Evolutionary conservation across 2,888 invertebrate species (phyloP), one percentile per base, ranked within the genome.

Genomic region (Melolontha melolontha): DNA sequence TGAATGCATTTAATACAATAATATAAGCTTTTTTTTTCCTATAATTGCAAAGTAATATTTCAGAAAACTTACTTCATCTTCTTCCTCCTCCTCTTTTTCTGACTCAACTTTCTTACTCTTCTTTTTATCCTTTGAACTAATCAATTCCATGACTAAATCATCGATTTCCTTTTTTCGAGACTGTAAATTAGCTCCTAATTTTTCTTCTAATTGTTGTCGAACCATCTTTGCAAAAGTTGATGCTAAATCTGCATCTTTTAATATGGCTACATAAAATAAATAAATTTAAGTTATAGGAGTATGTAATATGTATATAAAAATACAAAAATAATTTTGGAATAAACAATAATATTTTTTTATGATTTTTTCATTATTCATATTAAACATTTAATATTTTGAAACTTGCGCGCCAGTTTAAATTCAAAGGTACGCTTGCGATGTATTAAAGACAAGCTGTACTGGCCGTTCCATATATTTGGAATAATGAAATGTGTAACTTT

Each of bases 151-250:
- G 6, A 96, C 93, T 70, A 96, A 85, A 74, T 91, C 88, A 80
- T 96, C 95, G n/a, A 97, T 93, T 81, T 94, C 90, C 80, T 93
- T 91, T 83, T 93, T 95, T 77, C 94, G 92, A 54, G 83, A 88
- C 6, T 90, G 85, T 51, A 97, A 85, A 75, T 95, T 93, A 57
- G 89, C 86, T 41, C 90, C 91, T 7, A 96, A 86, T 76, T 92
- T 91, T 74, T 92, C 90, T 82, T 97, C 95, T 73, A 97, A 85
- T 78, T 93, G 91, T 80, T 91, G 91, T 51, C 96, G 89, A 12
- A 97, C 95, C 82, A 94, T 94, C 81, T 96, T 97, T 6, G 95
- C 92, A 2, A 97, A 94, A 73, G 93, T 92, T 64, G 90, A 89
- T 7, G 91, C 88, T 17, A 97, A 87, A 81, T 97, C 94, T 7